Conservation (phyloP, 2,797 vertebrate genomes). For the Aplochiton taeniatus region DNA sequence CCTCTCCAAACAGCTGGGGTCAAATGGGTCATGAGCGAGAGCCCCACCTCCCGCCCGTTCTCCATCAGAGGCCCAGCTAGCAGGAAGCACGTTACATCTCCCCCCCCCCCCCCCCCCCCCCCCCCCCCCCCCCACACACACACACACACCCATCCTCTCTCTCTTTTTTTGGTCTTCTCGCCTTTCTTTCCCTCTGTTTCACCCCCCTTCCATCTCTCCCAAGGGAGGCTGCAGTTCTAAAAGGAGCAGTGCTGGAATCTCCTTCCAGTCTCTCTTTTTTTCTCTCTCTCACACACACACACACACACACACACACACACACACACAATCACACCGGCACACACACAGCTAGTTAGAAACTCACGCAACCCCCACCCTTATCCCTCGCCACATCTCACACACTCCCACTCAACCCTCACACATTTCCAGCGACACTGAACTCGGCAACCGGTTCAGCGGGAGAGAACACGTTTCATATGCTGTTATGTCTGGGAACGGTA, state of each 20-base stretch:
- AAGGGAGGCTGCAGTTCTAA: slow-evolving; percentile 5
- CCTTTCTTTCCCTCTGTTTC: not conserved
- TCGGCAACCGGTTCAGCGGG: too few relatives aligned
- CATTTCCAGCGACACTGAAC: too few relatives aligned
- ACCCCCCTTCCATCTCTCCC: not conserved
- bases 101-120: not conserved
- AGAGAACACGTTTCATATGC: too few relatives aligned
- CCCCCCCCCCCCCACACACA: not conserved
- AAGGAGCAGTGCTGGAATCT: slow-evolving; percentile 8
- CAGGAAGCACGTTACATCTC: not conserved
- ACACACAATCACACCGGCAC: not conserved
- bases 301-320: slow-evolving; percentile 9
- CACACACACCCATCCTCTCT: not conserved
- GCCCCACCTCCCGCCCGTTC: not conserved
- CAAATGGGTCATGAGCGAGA: not conserved
- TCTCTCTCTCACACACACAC: not conserved
- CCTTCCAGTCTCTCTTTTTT: not conserved
- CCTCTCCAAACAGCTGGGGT: slow-evolving; percentile 7
- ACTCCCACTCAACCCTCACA: too few relatives aligned
- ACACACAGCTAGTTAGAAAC: too few relatives aligned
- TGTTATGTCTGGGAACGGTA: too few relatives aligned
- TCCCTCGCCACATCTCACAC: too few relatives aligned
- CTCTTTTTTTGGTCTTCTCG: not conserved
- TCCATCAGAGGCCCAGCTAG: slow-evolving; percentile 9
- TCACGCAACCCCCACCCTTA: too few relatives aligned